Conservation (phyloP, 2,113 vertebrate genomes). For the Ranitomeya imitator region DNA sequence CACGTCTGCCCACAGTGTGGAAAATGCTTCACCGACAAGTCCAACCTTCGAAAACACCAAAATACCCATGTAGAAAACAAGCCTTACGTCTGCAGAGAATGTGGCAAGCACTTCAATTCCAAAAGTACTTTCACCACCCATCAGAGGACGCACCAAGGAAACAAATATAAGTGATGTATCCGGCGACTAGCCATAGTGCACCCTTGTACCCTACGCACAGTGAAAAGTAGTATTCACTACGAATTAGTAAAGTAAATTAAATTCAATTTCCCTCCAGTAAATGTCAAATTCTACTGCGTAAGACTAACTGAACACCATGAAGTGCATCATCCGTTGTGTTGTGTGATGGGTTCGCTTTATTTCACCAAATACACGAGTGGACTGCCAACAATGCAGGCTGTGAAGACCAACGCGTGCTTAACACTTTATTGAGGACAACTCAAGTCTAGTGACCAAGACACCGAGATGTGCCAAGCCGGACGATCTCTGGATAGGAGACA, state of each 20-base stretch:
- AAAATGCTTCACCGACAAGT: slow-evolving; percentile 54
- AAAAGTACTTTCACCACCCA: slow-evolving; percentile 31
- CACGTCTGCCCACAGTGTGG: slow-evolving; percentile 55
- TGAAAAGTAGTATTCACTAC: background rate
- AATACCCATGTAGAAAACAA: slow-evolving; percentile 40
- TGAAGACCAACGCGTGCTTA: background rate
- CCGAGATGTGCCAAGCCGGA: background rate
- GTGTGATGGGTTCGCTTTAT: background rate
- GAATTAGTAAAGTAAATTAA: background rate
- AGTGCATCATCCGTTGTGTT: background rate
- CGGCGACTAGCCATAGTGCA: background rate
- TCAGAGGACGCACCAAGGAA: slow-evolving; percentile 28
- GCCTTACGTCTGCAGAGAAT: slow-evolving; percentile 19
- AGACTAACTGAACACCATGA: background rate
- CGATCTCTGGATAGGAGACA: background rate
- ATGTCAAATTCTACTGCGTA: background rate
- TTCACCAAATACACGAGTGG: background rate
- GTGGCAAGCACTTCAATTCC: slow-evolving; percentile 29
- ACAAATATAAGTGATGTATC: background rate
- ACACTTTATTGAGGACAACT: background rate
- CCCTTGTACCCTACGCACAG: background rate
- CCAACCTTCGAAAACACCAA: slow-evolving; percentile 55
- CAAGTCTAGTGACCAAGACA: background rate
- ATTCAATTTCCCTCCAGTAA: too few species aligned
- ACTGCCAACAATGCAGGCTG: background rate